phyloP scores from a whole-genome alignment of 2,113 vertebrate species.

The Channa maculata region DNA sequence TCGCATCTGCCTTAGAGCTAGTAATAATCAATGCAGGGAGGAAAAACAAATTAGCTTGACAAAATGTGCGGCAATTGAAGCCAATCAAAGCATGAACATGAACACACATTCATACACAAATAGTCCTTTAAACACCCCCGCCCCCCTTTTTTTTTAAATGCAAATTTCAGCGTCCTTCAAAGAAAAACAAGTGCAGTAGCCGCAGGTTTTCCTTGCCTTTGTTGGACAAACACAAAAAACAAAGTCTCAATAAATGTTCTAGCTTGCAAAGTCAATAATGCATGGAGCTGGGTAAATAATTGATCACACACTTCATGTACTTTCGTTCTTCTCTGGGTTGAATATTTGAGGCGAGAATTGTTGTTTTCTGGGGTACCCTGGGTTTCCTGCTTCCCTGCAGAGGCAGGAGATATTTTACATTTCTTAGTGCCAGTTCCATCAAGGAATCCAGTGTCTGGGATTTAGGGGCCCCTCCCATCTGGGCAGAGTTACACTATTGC shows the following conservation, averaged over 20 bases:
- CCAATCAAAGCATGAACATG: conserved; percentile 24
- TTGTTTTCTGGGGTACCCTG: conserved; percentile 35
- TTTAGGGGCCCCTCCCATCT: conserved; percentile 14
- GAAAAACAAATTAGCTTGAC: conserved; percentile 54
- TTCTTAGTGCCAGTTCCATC: conserved; percentile 21
- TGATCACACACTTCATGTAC: conserved; percentile 60
- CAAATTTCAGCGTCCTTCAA: conserved; percentile 4
- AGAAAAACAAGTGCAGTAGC: conserved; percentile 21
- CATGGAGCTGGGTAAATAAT: conserved; percentile 70
- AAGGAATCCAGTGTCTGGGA: conserved; percentile 29
- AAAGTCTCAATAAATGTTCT: conserved; percentile 58
- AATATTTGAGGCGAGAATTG: conserved; percentile 69
- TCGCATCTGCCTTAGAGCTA: conserved; percentile 43
- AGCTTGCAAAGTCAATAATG: conserved; percentile 68
- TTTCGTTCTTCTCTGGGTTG: conserved; percentile 59
- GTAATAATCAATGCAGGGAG: conserved; percentile 35
- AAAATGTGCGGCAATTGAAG: conserved; percentile 32
- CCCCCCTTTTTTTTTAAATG: too few relatives aligned
- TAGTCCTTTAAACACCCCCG: background rate
- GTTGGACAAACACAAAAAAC: conserved; percentile 52
- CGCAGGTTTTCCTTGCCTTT: conserved; percentile 33
- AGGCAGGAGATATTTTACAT: conserved; percentile 52
- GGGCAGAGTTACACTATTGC: conserved; percentile 33
- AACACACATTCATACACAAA: background rate
- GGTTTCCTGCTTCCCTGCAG: conserved; percentile 37